Evolutionary conservation across 2,113 vertebrate species (phyloP).

Genomic region (Psophia crepitans): DNA sequence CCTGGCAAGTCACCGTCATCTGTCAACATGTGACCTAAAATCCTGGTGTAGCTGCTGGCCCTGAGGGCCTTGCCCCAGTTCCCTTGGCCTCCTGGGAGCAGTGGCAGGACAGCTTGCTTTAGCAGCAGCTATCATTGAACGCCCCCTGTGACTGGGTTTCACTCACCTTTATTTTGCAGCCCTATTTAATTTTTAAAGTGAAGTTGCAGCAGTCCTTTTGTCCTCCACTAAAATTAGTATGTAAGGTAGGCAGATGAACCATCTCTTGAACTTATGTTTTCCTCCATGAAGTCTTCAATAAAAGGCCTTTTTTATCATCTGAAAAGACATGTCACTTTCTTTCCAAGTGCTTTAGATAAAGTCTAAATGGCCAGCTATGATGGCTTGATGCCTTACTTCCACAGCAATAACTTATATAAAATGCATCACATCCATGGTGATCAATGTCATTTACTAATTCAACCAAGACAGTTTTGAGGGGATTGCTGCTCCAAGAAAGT

Average conservation of each 20-base stretch:
- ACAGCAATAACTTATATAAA: neutral
- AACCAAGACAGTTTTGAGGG: neutral
- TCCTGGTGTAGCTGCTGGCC: neutral
- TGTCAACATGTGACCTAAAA: neutral
- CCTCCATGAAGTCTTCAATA: neutral
- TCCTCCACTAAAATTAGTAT: neutral
- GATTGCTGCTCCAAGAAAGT: neutral
- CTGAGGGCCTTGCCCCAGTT: accelerated
- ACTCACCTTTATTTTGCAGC: neutral
- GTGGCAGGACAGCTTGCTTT: neutral
- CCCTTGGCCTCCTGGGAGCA: accelerated
- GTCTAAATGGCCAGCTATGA: neutral
- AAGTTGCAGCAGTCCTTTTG: neutral
- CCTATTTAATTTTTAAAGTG: neutral
- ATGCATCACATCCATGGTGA: neutral
- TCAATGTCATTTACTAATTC: neutral
- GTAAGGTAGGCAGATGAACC: neutral
- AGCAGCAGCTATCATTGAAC: neutral
- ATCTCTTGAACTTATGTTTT: neutral
- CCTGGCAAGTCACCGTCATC: neutral
- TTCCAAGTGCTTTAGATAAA: neutral
- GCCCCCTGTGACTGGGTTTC: neutral
- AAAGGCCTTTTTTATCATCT: neutral
- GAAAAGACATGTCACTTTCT: neutral
- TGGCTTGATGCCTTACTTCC: neutral